Percentiles rank a stretch among this genome's conserved stretches.
Evolutionary conservation across 1,140 invertebrate species (phyloP).

Genomic region (Anastrepha ludens): DNA sequence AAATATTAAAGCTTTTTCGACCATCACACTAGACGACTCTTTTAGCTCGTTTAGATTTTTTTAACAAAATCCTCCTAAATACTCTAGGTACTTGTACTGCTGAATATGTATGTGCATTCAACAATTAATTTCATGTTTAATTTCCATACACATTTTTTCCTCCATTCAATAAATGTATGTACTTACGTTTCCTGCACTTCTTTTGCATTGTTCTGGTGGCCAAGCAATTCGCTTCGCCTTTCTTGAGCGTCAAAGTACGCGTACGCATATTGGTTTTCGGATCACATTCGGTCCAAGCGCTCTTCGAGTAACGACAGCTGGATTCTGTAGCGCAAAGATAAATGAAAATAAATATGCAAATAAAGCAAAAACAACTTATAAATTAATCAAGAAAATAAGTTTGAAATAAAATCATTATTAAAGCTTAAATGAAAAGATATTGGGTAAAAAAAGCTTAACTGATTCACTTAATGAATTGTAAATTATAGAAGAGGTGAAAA

Average conservation of each 20-base stretch:
- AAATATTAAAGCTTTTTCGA: too few relatives aligned
- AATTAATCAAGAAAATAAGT: background rate
- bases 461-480: too few relatives aligned
- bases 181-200: constrained; percentile 90
- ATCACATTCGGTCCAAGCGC: constrained; percentile 90
- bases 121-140: too few relatives aligned
- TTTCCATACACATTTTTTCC: too few relatives aligned
- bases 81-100: too few relatives aligned
- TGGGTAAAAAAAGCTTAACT: too few relatives aligned
- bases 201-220: constrained; percentile 88
- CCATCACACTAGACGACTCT: too few relatives aligned
- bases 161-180: background rate
- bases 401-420: background rate
- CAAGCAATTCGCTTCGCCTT: constrained; percentile 85
- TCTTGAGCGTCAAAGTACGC: constrained; percentile 86
- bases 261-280: constrained; percentile 85
- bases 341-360: constrained; percentile 43
- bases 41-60: too few relatives aligned
- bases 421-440: too few relatives aligned
- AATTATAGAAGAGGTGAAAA: too few relatives aligned
- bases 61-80: too few relatives aligned
- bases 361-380: background rate
- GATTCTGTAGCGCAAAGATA: constrained; percentile 58
- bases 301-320: constrained; percentile 86
- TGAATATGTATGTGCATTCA: too few relatives aligned